phyloP scores from a whole-genome alignment of 2,888 invertebrate genomes.

The Lepidochrysops patricia region DNA sequence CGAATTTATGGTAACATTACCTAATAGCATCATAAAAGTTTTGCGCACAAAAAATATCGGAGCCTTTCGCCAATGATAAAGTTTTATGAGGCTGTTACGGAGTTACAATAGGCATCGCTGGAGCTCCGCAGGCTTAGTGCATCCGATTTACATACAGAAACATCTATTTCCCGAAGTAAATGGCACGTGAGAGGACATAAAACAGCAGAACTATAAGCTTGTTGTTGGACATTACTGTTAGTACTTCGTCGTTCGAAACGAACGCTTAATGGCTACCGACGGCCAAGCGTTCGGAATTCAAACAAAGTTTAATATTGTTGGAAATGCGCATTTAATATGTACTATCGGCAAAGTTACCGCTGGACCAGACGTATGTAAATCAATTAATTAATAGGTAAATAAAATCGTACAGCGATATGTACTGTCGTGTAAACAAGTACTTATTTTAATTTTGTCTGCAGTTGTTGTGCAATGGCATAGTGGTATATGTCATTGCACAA shows the following conservation, averaged over 20 bases:
- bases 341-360: too few species aligned
- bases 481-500: too few species aligned
- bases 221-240: conserved; percentile 31
- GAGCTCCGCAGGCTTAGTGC: conserved; percentile 54
- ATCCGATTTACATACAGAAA: conserved; percentile 73
- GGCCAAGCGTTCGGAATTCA: background rate
- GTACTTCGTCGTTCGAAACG: background rate
- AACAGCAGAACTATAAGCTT: conserved; percentile 45
- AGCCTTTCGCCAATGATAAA: conserved; percentile 20
- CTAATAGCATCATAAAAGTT: conserved; percentile 65
- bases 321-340: background rate
- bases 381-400: too few species aligned
- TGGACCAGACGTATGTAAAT: too few species aligned
- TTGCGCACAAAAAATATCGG: conserved; percentile 43
- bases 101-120: conserved; percentile 55
- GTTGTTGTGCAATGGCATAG: too few species aligned
- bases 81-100: conserved; percentile 52
- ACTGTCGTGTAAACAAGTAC: too few species aligned
- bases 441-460: too few species aligned
- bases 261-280: background rate
- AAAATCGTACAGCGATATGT: too few species aligned
- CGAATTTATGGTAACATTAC: conserved; percentile 29
- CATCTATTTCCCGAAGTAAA: conserved; percentile 72
- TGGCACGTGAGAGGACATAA: conserved; percentile 72
- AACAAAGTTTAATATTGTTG: background rate